These are phyloP conservation scores for Calliopum simillimum DNA, from an alignment of 2,888 invertebrate genomes.

Conservation along the genomic window DNA sequence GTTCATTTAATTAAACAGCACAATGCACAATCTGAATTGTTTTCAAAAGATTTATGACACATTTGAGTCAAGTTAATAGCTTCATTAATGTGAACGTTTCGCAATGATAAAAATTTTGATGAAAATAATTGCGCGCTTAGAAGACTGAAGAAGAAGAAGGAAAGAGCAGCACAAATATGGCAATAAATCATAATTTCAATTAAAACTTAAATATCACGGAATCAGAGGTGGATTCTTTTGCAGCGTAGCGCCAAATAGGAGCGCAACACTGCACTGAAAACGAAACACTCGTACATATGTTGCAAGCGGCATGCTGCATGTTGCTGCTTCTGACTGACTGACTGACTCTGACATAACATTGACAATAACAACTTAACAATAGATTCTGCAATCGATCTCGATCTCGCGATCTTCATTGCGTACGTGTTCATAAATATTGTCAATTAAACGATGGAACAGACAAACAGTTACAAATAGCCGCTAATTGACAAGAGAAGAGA, in stretches of 20 bases:
- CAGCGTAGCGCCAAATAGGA: background rate
- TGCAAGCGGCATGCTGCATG: too few relatives aligned
- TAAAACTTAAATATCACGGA: conserved; percentile 27
- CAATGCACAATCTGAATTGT: conserved; percentile 35
- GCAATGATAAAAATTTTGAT: conserved; percentile 59
- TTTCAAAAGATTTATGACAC: conserved; percentile 50
- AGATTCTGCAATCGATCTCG: background rate
- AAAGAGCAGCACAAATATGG: background rate
- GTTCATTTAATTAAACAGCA: conserved; percentile 55
- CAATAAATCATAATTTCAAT: conserved; percentile 35
- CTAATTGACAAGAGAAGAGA: conserved; percentile 59
- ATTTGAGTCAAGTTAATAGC: conserved; percentile 48
- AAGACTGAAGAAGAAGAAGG: background rate
- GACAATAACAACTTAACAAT: too few relatives aligned
- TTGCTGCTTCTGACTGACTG: background rate
- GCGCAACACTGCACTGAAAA: background rate
- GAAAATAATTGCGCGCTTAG: conserved; percentile 58
- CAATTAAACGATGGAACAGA: conserved; percentile 52
- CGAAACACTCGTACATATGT: conserved; percentile 11
- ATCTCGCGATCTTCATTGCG: conserved; percentile 42
- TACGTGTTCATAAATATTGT: conserved; percentile 65
- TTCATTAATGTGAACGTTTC: conserved; percentile 53
- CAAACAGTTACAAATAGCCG: conserved; percentile 56
- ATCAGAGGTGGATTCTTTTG: background rate
- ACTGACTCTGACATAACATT: too few relatives aligned